Evolutionary conservation across 2,888 invertebrate genomes (phyloP).

Genomic region (Cephus spinipes): DNA sequence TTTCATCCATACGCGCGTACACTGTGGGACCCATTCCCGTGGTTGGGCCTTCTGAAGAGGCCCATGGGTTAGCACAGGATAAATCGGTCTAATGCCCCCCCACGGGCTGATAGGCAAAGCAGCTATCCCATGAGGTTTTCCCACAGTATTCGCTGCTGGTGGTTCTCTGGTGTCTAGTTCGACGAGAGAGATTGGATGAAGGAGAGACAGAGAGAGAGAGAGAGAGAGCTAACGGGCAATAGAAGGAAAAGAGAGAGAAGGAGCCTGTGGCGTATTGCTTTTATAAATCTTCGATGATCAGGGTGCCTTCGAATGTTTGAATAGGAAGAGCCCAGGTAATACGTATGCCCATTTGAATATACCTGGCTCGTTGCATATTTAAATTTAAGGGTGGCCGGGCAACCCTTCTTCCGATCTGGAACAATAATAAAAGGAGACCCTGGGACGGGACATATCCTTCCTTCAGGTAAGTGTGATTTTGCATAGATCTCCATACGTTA

Average conservation of each 20-base stretch:
- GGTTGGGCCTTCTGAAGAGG: not conserved
- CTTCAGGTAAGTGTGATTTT: slow-evolving; percentile 64
- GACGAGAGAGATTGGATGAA: not conserved
- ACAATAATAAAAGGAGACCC: slow-evolving; percentile 50
- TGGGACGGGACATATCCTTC: slow-evolving; percentile 50
- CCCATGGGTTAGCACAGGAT: not conserved
- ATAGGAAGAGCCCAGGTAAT: slow-evolving; percentile 66
- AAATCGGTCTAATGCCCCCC: slow-evolving; percentile 14
- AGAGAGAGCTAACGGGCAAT: slow-evolving; percentile 28
- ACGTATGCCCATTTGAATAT: slow-evolving; percentile 62
- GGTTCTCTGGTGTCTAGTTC: slow-evolving; percentile 17
- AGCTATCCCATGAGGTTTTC: slow-evolving; percentile 43
- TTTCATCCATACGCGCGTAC: not conserved
- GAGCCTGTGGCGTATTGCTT: slow-evolving; percentile 44
- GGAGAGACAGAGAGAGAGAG: slow-evolving; percentile 1
- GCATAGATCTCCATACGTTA: slow-evolving; percentile 66
- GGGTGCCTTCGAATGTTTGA: slow-evolving; percentile 54
- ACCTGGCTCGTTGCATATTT: slow-evolving; percentile 64
- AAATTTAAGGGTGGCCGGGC: slow-evolving; percentile 59
- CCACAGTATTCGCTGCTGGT: slow-evolving; percentile 61
- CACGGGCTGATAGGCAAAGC: slow-evolving; percentile 55
- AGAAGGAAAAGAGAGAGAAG: slow-evolving; percentile 17
- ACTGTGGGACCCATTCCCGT: not conserved
- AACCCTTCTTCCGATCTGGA: slow-evolving; percentile 61
- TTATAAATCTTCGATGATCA: slow-evolving; percentile 66